Conservation (phyloP, 92 coral and sea anemone species). For the Virgularia gustaviana region DNA sequence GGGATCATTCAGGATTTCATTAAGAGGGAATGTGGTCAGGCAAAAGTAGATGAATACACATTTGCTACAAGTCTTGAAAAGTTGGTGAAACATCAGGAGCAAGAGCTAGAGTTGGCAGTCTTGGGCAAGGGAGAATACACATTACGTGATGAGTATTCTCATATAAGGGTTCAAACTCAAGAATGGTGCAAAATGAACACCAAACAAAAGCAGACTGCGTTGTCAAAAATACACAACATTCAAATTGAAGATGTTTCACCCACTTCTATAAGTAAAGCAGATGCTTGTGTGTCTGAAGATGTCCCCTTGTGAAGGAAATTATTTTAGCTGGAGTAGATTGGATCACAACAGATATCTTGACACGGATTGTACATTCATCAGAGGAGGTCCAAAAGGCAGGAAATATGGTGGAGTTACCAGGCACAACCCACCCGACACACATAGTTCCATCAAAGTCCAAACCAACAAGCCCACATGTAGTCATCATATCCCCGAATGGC, state of each 20-base stretch:
- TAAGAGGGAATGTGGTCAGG: background rate
- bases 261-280: no score
- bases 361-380: constrained; percentile 15
- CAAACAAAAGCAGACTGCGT: constrained; percentile 40
- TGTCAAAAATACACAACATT: constrained; percentile 39
- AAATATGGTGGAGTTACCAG: constrained; percentile 31
- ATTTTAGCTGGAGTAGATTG: constrained; percentile 47
- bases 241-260: constrained; percentile 32
- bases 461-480: constrained; percentile 46
- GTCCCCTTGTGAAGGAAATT: constrained; percentile 20
- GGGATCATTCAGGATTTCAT: constrained; percentile 40
- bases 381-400: constrained; percentile 24
- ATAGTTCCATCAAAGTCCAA: constrained; percentile 49
- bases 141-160: constrained; percentile 42
- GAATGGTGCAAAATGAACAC: constrained; percentile 33
- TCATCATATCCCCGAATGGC: constrained; percentile 44
- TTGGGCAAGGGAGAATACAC: constrained; percentile 52
- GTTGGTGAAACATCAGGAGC: constrained; percentile 26
- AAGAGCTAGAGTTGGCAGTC: constrained; percentile 53
- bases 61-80: constrained; percentile 35
- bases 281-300: no score
- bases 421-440: constrained; percentile 32
- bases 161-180: constrained; percentile 40
- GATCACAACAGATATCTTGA: constrained; percentile 38
- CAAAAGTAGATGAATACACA: constrained; percentile 8